These are phyloP conservation scores for Aythya baeri DNA, from an alignment of 2,113 vertebrate species.

Conservation along the genomic window DNA sequence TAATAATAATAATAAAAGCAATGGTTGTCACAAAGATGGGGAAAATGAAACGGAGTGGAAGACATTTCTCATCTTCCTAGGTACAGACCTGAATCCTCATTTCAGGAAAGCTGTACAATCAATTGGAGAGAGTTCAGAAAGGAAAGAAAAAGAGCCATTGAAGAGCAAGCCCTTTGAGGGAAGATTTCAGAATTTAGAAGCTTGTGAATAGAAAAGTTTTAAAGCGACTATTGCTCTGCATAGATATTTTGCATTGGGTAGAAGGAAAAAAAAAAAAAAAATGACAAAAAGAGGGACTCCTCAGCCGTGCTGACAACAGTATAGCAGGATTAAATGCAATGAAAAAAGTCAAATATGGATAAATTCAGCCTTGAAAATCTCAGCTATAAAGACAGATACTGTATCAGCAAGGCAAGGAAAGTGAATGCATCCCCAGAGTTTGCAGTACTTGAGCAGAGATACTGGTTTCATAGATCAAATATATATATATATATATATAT, in stretches of 20 bases:
- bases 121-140: not conserved
- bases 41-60: not conserved
- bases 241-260: not conserved
- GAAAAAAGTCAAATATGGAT: not conserved
- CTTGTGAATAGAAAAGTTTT: not conserved
- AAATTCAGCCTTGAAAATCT: not conserved
- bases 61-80: not conserved
- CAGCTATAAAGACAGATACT: not conserved
- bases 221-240: not conserved
- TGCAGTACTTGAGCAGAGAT: not conserved
- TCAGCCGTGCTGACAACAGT: not conserved
- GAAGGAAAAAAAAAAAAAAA: not conserved
- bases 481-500: too few relatives aligned
- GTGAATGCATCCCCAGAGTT: not conserved
- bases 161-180: not conserved
- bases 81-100: not conserved
- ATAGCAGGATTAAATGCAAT: not conserved
- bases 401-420: not conserved
- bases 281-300: not conserved
- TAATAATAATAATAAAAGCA: not conserved
- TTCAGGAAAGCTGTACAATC: not conserved
- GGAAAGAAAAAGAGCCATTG: not conserved
- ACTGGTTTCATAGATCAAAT: not conserved
- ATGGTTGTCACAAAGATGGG: not conserved
- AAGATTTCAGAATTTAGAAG: not conserved